A percentile compares a stretch with the other conserved stretches of the same genome.
These are phyloP conservation scores for Chaenodraco wilsoni DNA, from an alignment of 2,797 vertebrate genomes.

Conservation along the genomic window DNA sequence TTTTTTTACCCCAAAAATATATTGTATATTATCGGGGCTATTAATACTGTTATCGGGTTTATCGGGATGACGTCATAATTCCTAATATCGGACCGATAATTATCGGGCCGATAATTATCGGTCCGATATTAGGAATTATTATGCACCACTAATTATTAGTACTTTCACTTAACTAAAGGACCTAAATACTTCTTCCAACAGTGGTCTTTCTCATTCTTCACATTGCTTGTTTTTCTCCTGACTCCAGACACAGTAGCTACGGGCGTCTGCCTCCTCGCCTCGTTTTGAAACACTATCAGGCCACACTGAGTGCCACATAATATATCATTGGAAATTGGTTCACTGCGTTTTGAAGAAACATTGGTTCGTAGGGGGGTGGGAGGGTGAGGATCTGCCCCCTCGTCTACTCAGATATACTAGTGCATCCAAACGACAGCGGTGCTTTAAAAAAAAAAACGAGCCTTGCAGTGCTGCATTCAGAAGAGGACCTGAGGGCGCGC, in stretches of 20 bases:
- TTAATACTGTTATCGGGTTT: too few species aligned
- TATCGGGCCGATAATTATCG: too few species aligned
- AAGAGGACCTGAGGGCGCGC: conserved; percentile 15
- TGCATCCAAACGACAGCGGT: not conserved
- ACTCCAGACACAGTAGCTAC: conserved; percentile 1
- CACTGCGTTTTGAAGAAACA: conserved; percentile 32
- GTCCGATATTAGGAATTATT: too few species aligned
- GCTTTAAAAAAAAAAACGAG: conserved; percentile 2
- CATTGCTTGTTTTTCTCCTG: conserved; percentile 5
- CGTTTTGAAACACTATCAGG: conserved; percentile 1
- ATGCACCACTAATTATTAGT: too few species aligned
- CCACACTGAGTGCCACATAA: conserved; percentile 18
- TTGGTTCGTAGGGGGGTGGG: conserved; percentile 8
- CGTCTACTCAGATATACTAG: conserved; percentile 16
- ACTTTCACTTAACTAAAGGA: too few species aligned
- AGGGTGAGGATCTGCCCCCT: conserved; percentile 13
- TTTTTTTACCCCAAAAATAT: too few species aligned
- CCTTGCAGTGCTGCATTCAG: not conserved
- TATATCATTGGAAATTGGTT: conserved; percentile 42
- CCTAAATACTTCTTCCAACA: too few species aligned
- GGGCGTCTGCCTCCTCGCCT: conserved; percentile 5
- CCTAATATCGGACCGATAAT: too few species aligned
- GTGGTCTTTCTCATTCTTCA: not conserved
- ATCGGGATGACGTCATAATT: too few species aligned
- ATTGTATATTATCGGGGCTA: too few species aligned